A percentile compares a stretch with the other conserved stretches of the same genome.
Conservation (phyloP, 2,888 invertebrate species). For the Isoperla grammatica region DNA sequence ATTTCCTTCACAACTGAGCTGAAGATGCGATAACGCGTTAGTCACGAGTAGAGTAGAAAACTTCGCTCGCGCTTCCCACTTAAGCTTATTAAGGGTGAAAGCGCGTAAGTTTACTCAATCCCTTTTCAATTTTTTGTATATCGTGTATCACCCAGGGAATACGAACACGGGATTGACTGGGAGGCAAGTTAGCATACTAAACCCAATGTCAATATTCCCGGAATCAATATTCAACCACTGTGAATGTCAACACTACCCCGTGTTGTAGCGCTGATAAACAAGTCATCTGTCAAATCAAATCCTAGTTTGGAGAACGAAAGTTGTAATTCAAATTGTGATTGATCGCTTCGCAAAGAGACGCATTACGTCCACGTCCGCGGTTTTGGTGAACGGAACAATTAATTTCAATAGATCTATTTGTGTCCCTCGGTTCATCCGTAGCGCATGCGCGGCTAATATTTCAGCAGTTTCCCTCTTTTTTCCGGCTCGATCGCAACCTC, state of each 20-base stretch:
- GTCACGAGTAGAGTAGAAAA: too few relatives aligned
- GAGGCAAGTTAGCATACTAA: not conserved
- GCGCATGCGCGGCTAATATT: too few relatives aligned
- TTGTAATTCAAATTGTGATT: constrained; percentile 17
- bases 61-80: too few relatives aligned
- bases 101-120: too few relatives aligned
- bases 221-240: constrained; percentile 13
- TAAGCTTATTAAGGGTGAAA: too few relatives aligned
- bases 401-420: constrained; percentile 12
- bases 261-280: constrained; percentile 11
- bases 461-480: too few relatives aligned
- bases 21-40: too few relatives aligned
- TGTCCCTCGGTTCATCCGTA: too few relatives aligned
- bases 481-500: not conserved
- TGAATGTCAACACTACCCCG: constrained; percentile 10
- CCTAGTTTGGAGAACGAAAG: constrained; percentile 15
- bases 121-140: too few relatives aligned
- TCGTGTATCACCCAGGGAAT: too few relatives aligned
- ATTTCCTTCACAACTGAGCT: too few relatives aligned
- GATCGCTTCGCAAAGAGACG: constrained; percentile 2
- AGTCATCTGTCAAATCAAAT: constrained; percentile 18
- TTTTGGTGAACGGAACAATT: constrained; percentile 2
- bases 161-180: too few relatives aligned
- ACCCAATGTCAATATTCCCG: not conserved
- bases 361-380: constrained; percentile 1